Percentiles rank a stretch among this genome's conserved stretches.
Conservation (phyloP, 2,888 invertebrate genomes). For the Phaedon cochleariae region DNA sequence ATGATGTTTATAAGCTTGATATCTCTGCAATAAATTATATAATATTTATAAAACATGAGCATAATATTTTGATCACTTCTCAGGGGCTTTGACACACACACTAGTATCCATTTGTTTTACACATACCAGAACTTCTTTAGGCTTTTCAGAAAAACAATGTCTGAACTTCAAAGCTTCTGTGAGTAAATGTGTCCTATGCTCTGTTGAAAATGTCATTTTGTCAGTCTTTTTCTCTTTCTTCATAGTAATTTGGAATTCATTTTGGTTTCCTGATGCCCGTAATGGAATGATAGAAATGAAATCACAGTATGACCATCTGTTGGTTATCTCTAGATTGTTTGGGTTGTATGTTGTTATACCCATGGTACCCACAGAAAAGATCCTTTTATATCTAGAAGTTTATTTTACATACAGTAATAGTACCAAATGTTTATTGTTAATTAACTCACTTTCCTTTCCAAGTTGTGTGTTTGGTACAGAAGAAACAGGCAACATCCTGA, state of each 20-base stretch:
- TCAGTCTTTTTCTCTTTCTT: slow-evolving; percentile 92
- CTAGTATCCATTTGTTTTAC: not conserved
- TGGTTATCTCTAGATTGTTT: slow-evolving; percentile 87
- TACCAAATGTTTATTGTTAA: not conserved
- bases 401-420: slow-evolving; percentile 48
- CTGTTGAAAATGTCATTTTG: slow-evolving; percentile 95
- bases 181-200: slow-evolving; percentile 90
- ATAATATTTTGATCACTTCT: not conserved
- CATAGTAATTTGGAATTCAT: slow-evolving; percentile 84
- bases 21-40: slow-evolving; percentile 60
- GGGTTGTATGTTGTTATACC: slow-evolving; percentile 98
- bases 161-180: slow-evolving; percentile 89
- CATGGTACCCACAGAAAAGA: slow-evolving; percentile 94
- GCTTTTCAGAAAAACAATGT: slow-evolving; percentile 81
- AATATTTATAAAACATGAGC: no score
- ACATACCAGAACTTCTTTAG: slow-evolving; percentile 79
- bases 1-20: slow-evolving; percentile 92
- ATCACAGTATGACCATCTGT: slow-evolving; percentile 80
- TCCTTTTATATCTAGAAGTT: slow-evolving; percentile 85
- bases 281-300: slow-evolving; percentile 51
- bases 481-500: slow-evolving; percentile 95
- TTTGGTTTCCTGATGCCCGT: slow-evolving; percentile 64
- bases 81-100: no score
- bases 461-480: slow-evolving; percentile 95
- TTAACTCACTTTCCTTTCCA: slow-evolving; percentile 96